Conservation (phyloP, 2,888 invertebrate species). For the Oscheius sp. region DNA sequence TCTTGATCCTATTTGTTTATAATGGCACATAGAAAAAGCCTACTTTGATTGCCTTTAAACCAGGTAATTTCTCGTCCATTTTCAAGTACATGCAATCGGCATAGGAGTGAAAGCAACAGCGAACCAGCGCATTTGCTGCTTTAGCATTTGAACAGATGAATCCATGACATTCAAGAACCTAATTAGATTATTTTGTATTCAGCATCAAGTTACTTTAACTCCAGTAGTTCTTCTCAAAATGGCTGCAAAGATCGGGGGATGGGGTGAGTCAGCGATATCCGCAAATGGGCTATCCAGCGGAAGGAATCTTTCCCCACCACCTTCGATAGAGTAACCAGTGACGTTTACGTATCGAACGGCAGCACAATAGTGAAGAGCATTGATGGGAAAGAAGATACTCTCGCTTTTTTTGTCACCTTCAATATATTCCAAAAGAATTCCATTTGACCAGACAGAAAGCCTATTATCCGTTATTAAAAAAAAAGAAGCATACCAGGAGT, state of each 20-base stretch:
- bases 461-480: conserved; percentile 32
- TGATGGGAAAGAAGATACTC: conserved; percentile 93
- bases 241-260: conserved; percentile 95
- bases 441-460: conserved; percentile 91
- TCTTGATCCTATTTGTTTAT: conserved; percentile 33
- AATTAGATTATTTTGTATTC: neutral
- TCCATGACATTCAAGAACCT: conserved; percentile 90
- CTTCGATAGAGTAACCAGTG: conserved; percentile 74
- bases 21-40: no score
- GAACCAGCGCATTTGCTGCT: conserved; percentile 88
- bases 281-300: conserved; percentile 96
- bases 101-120: conserved; percentile 94
- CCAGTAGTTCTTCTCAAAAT: conserved; percentile 93
- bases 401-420: conserved; percentile 91
- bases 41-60: conserved; percentile 52
- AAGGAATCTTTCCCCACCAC: conserved; percentile 78
- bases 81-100: conserved; percentile 85
- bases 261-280: conserved; percentile 87
- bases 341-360: conserved; percentile 85
- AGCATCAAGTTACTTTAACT: conserved; percentile 79
- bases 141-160: conserved; percentile 95
- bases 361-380: conserved; percentile 92
- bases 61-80: conserved; percentile 64
- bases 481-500: conserved; percentile 79
- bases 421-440: conserved; percentile 89